These are phyloP conservation scores for Gryllus bimaculatus DNA, from an alignment of 1,140 invertebrate species.

Conservation along the genomic window DNA sequence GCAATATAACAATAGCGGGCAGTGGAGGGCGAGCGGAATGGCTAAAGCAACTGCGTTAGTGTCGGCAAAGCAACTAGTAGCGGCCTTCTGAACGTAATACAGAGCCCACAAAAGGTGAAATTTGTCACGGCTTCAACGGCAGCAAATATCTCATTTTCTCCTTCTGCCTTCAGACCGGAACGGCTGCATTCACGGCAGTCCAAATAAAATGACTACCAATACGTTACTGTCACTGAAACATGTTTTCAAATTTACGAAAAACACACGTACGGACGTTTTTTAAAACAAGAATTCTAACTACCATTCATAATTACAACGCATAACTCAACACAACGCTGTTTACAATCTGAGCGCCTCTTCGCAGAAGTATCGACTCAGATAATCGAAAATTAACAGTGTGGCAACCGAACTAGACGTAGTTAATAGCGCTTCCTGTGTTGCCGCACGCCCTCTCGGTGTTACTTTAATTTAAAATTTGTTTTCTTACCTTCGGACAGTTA, in stretches of 20 bases:
- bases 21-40: too few relatives aligned
- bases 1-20: too few relatives aligned
- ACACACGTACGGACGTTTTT: background rate
- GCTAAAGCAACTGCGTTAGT: too few relatives aligned
- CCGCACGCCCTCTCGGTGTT: background rate
- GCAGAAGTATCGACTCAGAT: background rate
- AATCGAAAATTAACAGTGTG: slow-evolving; percentile 5
- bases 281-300: background rate
- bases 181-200: background rate
- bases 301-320: slow-evolving; percentile 1
- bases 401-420: background rate
- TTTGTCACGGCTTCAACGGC: background rate
- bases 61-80: background rate
- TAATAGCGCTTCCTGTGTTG: background rate
- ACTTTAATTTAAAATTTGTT: slow-evolving; percentile 6
- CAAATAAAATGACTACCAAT: background rate
- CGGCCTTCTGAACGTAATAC: background rate
- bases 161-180: background rate
- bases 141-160: slow-evolving; percentile 5
- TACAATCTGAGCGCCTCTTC: background rate
- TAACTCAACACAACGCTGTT: background rate
- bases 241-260: slow-evolving; percentile 1
- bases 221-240: background rate
- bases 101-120: background rate
- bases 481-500: background rate